Conservation (phyloP, 2,113 vertebrate genomes). For the Muscicapa adusta region DNA sequence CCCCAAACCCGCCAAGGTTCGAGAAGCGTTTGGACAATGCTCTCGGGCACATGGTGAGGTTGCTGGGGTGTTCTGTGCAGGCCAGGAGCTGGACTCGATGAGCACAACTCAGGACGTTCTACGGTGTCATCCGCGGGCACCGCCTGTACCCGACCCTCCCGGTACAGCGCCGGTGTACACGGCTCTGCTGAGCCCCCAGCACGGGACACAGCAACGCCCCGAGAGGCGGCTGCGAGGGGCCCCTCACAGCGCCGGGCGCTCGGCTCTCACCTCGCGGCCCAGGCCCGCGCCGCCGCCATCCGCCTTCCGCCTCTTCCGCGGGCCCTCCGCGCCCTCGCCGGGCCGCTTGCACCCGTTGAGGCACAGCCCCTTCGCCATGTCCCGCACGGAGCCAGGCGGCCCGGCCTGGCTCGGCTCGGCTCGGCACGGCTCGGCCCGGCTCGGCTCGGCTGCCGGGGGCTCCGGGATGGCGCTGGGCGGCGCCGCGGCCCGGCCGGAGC, state of each 20-base stretch:
- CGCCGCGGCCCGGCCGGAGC: background rate
- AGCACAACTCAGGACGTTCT: background rate
- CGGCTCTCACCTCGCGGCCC: background rate
- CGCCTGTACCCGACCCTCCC: rapidly evolving
- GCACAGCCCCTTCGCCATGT: background rate
- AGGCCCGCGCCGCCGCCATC: background rate
- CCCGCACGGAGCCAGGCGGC: rapidly evolving
- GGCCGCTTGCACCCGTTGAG: background rate
- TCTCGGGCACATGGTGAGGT: background rate
- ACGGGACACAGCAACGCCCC: background rate
- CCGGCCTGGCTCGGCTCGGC: background rate
- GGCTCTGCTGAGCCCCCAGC: rapidly evolving
- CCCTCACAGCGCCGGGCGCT: background rate
- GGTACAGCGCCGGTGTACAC: rapidly evolving
- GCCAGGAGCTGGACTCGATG: background rate
- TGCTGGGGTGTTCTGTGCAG: background rate
- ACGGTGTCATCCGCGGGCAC: rapidly evolving
- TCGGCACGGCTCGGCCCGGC: too few relatives aligned
- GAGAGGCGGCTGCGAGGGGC: background rate
- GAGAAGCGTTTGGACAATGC: background rate
- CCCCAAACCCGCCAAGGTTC: background rate
- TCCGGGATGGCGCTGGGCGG: background rate
- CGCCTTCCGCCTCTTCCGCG: background rate
- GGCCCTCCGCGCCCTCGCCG: rapidly evolving
- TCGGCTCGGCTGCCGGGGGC: background rate